Conservation (phyloP, 2,113 vertebrate genomes). For the Perognathus longimembris region DNA sequence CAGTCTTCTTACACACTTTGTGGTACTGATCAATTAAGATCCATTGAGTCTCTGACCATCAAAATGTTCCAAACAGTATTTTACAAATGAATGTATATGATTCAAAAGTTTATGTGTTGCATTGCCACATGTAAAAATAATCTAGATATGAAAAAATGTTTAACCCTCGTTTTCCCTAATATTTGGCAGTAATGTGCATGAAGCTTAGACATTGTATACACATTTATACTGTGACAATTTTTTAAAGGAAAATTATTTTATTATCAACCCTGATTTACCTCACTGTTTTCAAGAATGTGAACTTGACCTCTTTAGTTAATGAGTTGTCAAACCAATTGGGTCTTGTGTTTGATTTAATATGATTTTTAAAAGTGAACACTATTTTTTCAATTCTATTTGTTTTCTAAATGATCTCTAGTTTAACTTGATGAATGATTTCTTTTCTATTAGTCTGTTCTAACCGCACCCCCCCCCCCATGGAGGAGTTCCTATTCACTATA, state of each 20-base stretch:
- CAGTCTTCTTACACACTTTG: not conserved
- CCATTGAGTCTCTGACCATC: not conserved
- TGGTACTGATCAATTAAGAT: not conserved
- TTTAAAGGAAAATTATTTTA: not conserved
- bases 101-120: not conserved
- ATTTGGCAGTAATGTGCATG: not conserved
- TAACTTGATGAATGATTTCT: not conserved
- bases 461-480: too few species aligned
- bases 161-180: not conserved
- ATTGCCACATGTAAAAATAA: not conserved
- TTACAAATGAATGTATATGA: not conserved
- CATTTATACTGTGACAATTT: too few species aligned
- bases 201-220: conserved; percentile 20
- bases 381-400: not conserved
- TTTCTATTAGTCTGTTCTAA: not conserved
- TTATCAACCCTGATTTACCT: not conserved
- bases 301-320: not conserved
- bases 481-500: not conserved
- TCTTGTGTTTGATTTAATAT: not conserved
- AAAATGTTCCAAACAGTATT: not conserved
- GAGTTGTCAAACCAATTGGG: not conserved
- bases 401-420: not conserved
- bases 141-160: not conserved
- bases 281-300: not conserved
- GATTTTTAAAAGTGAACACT: not conserved